phyloP scores from a whole-genome alignment of 2,888 invertebrate species.

The Agriopis aurantiaria region DNA sequence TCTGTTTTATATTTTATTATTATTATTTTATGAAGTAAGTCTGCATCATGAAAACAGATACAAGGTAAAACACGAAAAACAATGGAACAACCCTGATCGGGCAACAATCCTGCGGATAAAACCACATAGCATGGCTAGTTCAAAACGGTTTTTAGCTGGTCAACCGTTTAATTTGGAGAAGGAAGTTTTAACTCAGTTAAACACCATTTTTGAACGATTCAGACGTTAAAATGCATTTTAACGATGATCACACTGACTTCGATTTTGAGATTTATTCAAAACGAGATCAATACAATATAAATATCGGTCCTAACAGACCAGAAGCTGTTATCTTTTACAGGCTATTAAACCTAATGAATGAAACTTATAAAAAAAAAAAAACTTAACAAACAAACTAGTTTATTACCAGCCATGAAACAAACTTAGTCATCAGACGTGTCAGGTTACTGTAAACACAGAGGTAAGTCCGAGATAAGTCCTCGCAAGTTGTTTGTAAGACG shows the following conservation, averaged over 20 bases:
- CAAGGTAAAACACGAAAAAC: no score
- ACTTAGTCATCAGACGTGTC: slow-evolving; percentile 3
- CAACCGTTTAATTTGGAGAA: slow-evolving; percentile 17
- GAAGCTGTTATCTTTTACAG: no score
- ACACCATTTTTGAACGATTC: slow-evolving; percentile 17
- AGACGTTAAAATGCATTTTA: slow-evolving; percentile 19
- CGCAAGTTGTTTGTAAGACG: slow-evolving; percentile 20
- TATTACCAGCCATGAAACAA: neutral
- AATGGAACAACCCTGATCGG: neutral
- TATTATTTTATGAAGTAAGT: no score
- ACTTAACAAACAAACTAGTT: no score
- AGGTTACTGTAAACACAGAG: slow-evolving; percentile 8
- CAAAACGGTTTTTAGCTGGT: neutral
- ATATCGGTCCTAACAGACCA: no score
- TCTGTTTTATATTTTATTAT: no score
- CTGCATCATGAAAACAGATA: no score
- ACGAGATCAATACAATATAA: no score
- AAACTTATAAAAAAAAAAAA: no score
- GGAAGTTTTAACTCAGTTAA: slow-evolving; percentile 25
- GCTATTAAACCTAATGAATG: no score
- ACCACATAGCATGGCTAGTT: neutral
- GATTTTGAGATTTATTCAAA: neutral
- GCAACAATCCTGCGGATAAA: neutral
- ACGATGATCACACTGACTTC: slow-evolving; percentile 2
- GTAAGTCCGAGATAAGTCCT: slow-evolving; percentile 13